Evolutionary conservation across 1,140 invertebrate genomes (phyloP), one percentile per base, ranked within the genome.

Genomic region (Pogonomyrmex californicus): DNA sequence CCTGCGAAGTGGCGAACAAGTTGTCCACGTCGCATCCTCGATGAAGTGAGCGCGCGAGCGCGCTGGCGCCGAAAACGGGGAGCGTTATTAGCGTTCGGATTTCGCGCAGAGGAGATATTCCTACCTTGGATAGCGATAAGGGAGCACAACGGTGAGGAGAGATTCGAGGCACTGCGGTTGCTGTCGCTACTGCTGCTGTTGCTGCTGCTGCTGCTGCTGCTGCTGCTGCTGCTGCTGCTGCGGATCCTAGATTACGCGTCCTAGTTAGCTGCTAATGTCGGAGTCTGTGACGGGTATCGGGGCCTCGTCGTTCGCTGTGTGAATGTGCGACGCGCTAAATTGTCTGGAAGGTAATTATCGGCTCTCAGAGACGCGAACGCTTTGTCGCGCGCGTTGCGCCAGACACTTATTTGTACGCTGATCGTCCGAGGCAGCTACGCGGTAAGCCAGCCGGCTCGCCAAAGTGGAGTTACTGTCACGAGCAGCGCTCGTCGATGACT

Each of bases 271-370:
- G 54, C 79, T 73, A 82, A 82, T 82, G 79, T 73, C 79, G 54
- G 77, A 49, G 66, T 58, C 79, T 82, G 66, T 82, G 79, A 82
- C 66, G 79, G 79, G 38, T 82, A 82, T 82, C 78, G 66, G 79
- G 14, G 41, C n/a, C n/a, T 38, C 51, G 66, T 73, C 51, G 66
- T 38, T 82, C 63, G 23, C 47, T 14, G 47, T 14, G 47, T 81
- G 79, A 82, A 82, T 82, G 66, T 60, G 54, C 79, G 79, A 82
- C 79, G 66, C 79, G 79, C 79, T 82, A 82, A 73, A 82, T 82
- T 82, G 79, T 82, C 79, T 82, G 79, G 66, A 82, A 82, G 79
- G 54, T 82, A 82, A 82, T 82, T 82, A 82, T 82, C 79, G 79
- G 66, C 66, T 82, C 79, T 47, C 38, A 10, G 77, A 41, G 63